These are phyloP conservation scores for Dorcus parallelipipedus DNA, from an alignment of 2,888 invertebrate species.

Conservation along the genomic window DNA sequence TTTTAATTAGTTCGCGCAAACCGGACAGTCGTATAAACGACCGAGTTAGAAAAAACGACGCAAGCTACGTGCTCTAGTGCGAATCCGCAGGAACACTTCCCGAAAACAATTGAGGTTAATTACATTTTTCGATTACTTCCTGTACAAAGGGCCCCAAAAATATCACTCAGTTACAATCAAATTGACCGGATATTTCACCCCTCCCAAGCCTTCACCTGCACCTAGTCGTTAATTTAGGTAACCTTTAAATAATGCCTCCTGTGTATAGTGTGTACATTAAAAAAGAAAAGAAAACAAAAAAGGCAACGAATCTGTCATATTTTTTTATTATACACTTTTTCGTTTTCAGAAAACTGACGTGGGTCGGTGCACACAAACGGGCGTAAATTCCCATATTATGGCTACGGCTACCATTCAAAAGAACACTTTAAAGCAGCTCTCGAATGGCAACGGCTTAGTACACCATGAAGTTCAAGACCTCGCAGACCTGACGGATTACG, in stretches of 20 bases:
- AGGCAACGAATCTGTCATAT: no score
- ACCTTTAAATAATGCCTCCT: no score
- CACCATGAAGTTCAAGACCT: constrained; percentile 46
- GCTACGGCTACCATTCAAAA: constrained; percentile 75
- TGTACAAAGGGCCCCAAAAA: constrained; percentile 16
- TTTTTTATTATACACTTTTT: neutral
- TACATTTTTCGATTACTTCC: constrained; percentile 23
- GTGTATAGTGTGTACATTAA: no score
- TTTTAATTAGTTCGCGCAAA: constrained; percentile 29
- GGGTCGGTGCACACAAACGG: neutral
- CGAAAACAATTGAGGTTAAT: constrained; percentile 22
- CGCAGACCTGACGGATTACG: constrained; percentile 33
- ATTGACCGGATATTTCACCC: no score
- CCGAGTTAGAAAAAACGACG: constrained; percentile 7
- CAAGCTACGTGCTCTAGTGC: constrained; percentile 7
- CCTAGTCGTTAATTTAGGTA: no score
- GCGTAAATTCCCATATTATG: constrained; percentile 50
- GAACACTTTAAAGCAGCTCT: constrained; percentile 75
- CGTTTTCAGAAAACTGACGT: neutral
- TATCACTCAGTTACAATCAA: no score
- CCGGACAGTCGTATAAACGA: constrained; percentile 2
- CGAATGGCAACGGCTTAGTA: constrained; percentile 57
- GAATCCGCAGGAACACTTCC: neutral
- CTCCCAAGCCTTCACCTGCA: no score
- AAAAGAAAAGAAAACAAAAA: no score